Evolutionary conservation across 2,797 vertebrate species (phyloP).

Genomic region (Brachymystax lenok): DNA sequence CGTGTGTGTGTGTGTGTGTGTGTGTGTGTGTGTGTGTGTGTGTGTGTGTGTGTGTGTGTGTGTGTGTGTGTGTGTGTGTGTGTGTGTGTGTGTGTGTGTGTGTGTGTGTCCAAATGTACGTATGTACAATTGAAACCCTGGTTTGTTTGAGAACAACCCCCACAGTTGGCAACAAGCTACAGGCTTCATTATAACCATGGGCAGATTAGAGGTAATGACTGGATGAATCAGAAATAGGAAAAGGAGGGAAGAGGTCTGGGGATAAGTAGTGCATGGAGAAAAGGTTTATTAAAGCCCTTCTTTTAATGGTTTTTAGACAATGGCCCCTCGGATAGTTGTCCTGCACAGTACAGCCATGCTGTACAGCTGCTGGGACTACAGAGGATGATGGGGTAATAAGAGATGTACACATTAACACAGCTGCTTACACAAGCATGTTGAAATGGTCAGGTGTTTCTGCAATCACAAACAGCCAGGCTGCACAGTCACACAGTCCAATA

Average conservation of each 20-base stretch:
- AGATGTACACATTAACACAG: not conserved
- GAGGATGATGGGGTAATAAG: not conserved
- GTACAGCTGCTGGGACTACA: not conserved
- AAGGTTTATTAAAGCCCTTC: conserved; percentile 53
- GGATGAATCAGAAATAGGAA: conserved; percentile 7
- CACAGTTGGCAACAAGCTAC: conserved; percentile 36
- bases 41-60: too few relatives aligned
- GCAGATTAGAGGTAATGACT: conserved; percentile 46
- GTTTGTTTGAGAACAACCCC: not conserved
- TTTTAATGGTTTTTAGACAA: conserved; percentile 22
- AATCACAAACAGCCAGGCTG: not conserved
- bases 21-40: too few relatives aligned
- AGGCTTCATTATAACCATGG: conserved; percentile 25
- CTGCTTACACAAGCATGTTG: not conserved
- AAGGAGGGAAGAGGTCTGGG: conserved; percentile 23
- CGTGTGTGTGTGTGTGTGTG: too few relatives aligned
- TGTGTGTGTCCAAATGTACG: not conserved
- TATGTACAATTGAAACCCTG: not conserved
- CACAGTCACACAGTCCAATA: too few relatives aligned
- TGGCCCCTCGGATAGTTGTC: not conserved
- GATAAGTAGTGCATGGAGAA: conserved; percentile 4
- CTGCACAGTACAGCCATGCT: not conserved
- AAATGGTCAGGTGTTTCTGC: not conserved
- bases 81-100: conserved; percentile 19
- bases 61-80: too few relatives aligned